Percentiles rank a stretch among this genome's conserved stretches.
Evolutionary conservation across 2,888 invertebrate species (phyloP).

Genomic region (Ennomos fuscantarius): DNA sequence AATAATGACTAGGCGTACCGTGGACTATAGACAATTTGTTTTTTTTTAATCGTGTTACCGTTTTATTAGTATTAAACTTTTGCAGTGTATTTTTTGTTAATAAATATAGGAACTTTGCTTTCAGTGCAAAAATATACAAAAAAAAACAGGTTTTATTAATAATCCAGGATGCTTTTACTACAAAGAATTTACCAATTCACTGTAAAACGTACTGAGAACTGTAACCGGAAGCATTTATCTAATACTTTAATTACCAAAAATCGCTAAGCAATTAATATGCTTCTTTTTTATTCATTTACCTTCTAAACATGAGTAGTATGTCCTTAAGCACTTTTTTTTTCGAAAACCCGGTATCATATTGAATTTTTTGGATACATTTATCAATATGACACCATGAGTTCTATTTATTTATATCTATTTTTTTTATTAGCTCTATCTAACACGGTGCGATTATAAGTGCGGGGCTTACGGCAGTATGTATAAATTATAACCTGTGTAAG

Average conservation of each 20-base stretch:
- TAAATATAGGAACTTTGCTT: constrained; percentile 82
- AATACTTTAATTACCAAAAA: constrained; percentile 58
- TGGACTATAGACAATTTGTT: constrained; percentile 71
- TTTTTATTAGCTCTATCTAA: constrained; percentile 74
- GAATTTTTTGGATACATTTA: constrained; percentile 35
- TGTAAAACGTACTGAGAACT: constrained; percentile 36
- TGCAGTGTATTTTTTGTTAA: constrained; percentile 54
- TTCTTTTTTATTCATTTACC: constrained; percentile 57
- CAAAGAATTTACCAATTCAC: constrained; percentile 49
- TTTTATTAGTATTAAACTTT: constrained; percentile 56
- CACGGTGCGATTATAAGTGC: constrained; percentile 75
- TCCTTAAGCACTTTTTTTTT: constrained; percentile 72
- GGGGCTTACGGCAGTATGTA: constrained; percentile 64
- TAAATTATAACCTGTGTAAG: constrained; percentile 67
- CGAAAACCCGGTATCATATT: constrained; percentile 50
- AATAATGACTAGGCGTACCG: constrained; percentile 83
- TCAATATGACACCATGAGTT: constrained; percentile 51
- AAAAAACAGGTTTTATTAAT: constrained; percentile 14
- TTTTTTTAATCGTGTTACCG: constrained; percentile 47
- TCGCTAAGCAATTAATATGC: constrained; percentile 66
- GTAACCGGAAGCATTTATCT: constrained; percentile 66
- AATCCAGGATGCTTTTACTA: constrained; percentile 38
- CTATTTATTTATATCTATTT: constrained; percentile 62
- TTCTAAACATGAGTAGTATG: constrained; percentile 68
- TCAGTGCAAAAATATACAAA: constrained; percentile 72